Conservation (phyloP, 2,797 vertebrate genomes). For the Phrynocephalus forsythii region DNA sequence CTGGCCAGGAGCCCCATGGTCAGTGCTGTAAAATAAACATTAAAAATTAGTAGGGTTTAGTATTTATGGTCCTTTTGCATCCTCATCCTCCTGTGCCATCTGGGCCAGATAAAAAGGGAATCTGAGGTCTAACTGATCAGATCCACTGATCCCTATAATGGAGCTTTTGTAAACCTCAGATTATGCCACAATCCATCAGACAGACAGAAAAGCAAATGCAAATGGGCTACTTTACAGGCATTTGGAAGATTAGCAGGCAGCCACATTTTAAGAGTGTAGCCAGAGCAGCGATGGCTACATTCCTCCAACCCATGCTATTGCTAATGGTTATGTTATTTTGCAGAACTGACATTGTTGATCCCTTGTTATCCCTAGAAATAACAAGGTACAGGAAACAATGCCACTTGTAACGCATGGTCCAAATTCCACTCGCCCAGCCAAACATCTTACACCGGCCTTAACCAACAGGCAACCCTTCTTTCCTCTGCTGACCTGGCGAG, state of each 20-base stretch:
- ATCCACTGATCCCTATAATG: constrained; percentile 28
- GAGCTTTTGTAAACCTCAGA: constrained; percentile 23
- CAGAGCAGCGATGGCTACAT: not conserved
- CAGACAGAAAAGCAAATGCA: constrained; percentile 7
- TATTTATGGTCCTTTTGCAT: constrained; percentile 8
- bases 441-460: too few relatives aligned
- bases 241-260: not conserved
- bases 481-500: too few relatives aligned
- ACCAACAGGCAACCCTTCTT: too few relatives aligned
- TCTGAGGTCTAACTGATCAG: constrained; percentile 33
- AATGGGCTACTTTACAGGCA: constrained; percentile 4
- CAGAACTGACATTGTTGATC: too few relatives aligned
- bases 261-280: not conserved
- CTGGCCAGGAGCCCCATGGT: too few relatives aligned
- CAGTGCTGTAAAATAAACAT: too few relatives aligned
- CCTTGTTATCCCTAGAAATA: too few relatives aligned
- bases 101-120: constrained; percentile 31
- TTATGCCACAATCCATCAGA: constrained; percentile 30
- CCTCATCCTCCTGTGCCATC: constrained; percentile 13
- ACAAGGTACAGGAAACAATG: too few relatives aligned
- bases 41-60: not conserved
- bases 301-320: too few relatives aligned
- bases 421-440: too few relatives aligned
- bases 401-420: too few relatives aligned
- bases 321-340: too few relatives aligned